A percentile compares a stretch with the other conserved stretches of the same genome.
phyloP scores from a whole-genome alignment of 2,888 invertebrate species.

The Nyleta sp. region DNA sequence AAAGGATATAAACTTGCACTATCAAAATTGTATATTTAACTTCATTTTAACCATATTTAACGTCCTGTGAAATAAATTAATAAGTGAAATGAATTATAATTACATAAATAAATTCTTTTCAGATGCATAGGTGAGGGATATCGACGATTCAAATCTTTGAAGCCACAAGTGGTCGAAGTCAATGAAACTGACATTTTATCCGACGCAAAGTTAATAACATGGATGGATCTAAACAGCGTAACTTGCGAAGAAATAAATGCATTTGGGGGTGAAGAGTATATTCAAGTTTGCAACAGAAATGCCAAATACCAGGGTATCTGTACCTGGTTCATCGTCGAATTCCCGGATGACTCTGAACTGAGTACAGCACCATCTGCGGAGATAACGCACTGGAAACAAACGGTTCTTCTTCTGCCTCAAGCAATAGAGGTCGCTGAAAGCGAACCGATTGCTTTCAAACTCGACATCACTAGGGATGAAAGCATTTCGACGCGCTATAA shows the following conservation, averaged over 20 bases:
- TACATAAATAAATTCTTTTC: too few species aligned
- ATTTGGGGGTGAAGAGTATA: conserved; percentile 86
- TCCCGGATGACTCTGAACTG: conserved; percentile 84
- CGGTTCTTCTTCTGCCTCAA: conserved; percentile 89
- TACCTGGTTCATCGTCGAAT: conserved; percentile 91
- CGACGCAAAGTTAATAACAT: conserved; percentile 86
- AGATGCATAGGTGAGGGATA: conserved; percentile 85
- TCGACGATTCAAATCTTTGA: conserved; percentile 85
- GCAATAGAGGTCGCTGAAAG: conserved; percentile 84
- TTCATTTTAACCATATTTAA: neutral
- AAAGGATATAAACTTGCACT: too few species aligned
- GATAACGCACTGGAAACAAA: conserved; percentile 90
- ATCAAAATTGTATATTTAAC: too few species aligned
- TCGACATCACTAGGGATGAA: conserved; percentile 85
- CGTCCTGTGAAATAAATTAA: too few species aligned
- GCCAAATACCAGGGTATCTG: conserved; percentile 90
- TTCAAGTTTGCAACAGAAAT: conserved; percentile 80
- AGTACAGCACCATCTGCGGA: conserved; percentile 85
- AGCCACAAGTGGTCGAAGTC: conserved; percentile 87
- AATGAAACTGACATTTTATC: conserved; percentile 85
- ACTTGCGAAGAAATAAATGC: conserved; percentile 85
- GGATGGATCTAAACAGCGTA: conserved; percentile 87
- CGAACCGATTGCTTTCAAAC: conserved; percentile 88
- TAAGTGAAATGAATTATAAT: too few species aligned
- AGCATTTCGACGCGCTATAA: conserved; percentile 86